Evolutionary conservation across 2,797 vertebrate genomes (phyloP).

Genomic region (Scyliorhinus canicula): DNA sequence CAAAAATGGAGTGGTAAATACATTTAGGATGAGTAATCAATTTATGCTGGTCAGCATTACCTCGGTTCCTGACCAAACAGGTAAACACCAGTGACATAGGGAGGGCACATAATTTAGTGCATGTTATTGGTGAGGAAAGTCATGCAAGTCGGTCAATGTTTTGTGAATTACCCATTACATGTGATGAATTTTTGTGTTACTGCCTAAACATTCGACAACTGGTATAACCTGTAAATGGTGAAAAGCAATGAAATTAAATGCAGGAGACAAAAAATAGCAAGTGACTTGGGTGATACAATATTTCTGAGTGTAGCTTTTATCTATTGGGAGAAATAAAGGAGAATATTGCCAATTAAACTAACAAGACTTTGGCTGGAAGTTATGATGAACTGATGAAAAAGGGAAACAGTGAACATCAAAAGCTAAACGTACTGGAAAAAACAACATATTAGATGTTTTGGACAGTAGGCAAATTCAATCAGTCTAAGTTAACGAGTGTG

Average conservation of each 20-base stretch:
- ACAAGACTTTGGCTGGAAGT: not conserved
- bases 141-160: not conserved
- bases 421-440: not conserved
- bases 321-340: not conserved
- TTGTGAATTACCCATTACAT: not conserved
- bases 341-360: not conserved
- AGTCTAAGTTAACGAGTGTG: not conserved
- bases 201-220: not conserved
- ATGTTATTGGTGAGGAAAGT: not conserved
- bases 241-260: not conserved
- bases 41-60: not conserved
- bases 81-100: not conserved
- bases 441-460: not conserved
- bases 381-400: slow-evolving; percentile 19
- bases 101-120: not conserved
- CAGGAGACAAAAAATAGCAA: not conserved
- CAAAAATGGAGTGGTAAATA: not conserved
- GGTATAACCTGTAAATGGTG: not conserved
- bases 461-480: slow-evolving; percentile 6
- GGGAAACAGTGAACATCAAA: slow-evolving; percentile 21
- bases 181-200: not conserved
- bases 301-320: not conserved
- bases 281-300: not conserved
- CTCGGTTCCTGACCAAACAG: not conserved
- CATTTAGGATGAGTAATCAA: not conserved